Conservation (phyloP, 2,113 vertebrate genomes). For the Protobothrops flavoviridis region DNA sequence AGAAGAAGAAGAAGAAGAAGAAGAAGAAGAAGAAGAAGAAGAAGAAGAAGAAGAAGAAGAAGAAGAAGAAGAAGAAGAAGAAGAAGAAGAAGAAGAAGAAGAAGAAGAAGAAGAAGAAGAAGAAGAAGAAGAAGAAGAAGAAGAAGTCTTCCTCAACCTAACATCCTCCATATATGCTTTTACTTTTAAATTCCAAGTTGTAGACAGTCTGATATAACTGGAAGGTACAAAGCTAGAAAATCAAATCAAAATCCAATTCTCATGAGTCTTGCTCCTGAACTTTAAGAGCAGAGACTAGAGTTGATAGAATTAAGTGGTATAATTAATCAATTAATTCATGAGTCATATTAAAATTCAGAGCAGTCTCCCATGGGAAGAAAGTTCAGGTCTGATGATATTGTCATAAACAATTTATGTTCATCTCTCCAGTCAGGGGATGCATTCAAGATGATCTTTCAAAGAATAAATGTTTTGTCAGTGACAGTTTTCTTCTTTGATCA, state of each 20-base stretch:
- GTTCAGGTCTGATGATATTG: constrained; percentile 16
- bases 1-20: too few relatives aligned
- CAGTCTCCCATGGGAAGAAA: neutral
- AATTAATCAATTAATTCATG: constrained; percentile 36
- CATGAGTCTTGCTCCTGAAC: neutral
- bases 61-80: too few relatives aligned
- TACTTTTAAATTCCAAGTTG: neutral
- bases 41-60: too few relatives aligned
- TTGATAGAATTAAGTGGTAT: constrained; percentile 33
- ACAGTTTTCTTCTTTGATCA: neutral
- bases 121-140: too few relatives aligned
- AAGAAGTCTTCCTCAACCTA: neutral
- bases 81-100: too few relatives aligned
- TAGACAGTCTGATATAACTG: neutral
- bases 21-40: too few relatives aligned
- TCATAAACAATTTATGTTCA: constrained; percentile 30
- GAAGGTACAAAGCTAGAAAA: neutral
- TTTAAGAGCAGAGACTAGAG: neutral
- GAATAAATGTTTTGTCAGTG: constrained; percentile 18
- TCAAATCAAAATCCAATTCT: constrained; percentile 3
- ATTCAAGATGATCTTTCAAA: constrained; percentile 1
- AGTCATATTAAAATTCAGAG: constrained; percentile 31
- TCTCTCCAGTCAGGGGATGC: neutral
- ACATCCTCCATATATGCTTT: neutral
- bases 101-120: too few relatives aligned